phyloP scores from a whole-genome alignment of 2,888 invertebrate genomes.

The Trilocha varians region DNA sequence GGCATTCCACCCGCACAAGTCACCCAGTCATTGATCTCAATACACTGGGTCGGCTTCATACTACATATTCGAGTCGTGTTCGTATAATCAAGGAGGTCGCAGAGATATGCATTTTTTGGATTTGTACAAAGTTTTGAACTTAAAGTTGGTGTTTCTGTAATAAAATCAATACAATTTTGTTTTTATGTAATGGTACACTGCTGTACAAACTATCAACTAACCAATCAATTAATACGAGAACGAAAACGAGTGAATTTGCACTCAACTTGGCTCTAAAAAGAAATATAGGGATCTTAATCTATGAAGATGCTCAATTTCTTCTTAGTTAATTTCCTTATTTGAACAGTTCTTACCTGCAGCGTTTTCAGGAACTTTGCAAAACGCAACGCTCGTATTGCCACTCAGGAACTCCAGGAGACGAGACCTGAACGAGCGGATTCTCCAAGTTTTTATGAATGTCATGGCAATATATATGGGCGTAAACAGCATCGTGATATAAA shows the following conservation, averaged over 20 bases:
- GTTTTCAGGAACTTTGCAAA: constrained; percentile 73
- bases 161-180: no score
- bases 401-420: constrained; percentile 76
- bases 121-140: constrained; percentile 71
- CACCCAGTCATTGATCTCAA: constrained; percentile 62
- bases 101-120: constrained; percentile 71
- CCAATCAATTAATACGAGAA: no score
- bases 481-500: constrained; percentile 74
- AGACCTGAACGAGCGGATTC: constrained; percentile 79
- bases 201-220: no score
- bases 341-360: constrained; percentile 64
- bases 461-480: constrained; percentile 88
- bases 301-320: no score
- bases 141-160: constrained; percentile 65
- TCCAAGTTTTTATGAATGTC: constrained; percentile 87
- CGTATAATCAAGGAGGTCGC: constrained; percentile 73
- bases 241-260: no score
- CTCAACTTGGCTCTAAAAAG: no score
- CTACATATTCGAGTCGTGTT: constrained; percentile 63
- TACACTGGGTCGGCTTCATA: constrained; percentile 61
- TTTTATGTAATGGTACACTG: no score
- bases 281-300: no score
- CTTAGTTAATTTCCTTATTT: constrained; percentile 3
- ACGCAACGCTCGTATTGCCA: constrained; percentile 74
- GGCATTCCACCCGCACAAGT: constrained; percentile 55